A percentile compares a stretch with the other conserved stretches of the same genome.
Conservation (phyloP, 2,113 vertebrate genomes). For the Petroica traversi region DNA sequence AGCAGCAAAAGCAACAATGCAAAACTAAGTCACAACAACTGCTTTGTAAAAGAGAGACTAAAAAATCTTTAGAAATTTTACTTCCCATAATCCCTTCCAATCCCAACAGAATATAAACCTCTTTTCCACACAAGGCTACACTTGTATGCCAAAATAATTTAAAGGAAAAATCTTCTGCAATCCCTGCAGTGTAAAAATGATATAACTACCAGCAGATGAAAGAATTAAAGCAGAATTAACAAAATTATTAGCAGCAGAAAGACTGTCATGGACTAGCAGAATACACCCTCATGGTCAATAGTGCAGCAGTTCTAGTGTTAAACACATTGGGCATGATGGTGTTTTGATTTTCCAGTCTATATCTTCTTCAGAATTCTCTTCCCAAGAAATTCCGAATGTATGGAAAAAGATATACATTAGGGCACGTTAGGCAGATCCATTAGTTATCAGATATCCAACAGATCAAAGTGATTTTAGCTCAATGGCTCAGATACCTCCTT, state of each 20-base stretch:
- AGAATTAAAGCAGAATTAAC: neutral
- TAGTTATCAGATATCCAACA: neutral
- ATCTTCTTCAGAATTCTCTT: neutral
- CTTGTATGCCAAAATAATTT: neutral
- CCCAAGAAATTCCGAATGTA: neutral
- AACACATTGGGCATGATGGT: neutral
- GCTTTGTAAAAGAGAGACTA: neutral
- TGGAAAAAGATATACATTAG: neutral
- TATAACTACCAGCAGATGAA: neutral
- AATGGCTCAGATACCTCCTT: neutral
- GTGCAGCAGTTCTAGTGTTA: neutral
- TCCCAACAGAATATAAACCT: neutral
- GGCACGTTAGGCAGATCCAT: neutral
- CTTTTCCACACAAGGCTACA: neutral
- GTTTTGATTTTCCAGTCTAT: neutral
- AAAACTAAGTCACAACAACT: neutral
- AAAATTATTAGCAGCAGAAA: neutral
- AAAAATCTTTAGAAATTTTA: neutral
- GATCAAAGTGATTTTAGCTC: neutral
- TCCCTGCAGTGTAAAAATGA: neutral
- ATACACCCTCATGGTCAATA: neutral
- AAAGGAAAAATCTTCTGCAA: neutral
- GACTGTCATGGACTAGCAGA: neutral
- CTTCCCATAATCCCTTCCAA: neutral
- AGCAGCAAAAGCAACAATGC: neutral